Evolutionary conservation across 2,113 vertebrate genomes (phyloP).

Genomic region (Albula goreensis): DNA sequence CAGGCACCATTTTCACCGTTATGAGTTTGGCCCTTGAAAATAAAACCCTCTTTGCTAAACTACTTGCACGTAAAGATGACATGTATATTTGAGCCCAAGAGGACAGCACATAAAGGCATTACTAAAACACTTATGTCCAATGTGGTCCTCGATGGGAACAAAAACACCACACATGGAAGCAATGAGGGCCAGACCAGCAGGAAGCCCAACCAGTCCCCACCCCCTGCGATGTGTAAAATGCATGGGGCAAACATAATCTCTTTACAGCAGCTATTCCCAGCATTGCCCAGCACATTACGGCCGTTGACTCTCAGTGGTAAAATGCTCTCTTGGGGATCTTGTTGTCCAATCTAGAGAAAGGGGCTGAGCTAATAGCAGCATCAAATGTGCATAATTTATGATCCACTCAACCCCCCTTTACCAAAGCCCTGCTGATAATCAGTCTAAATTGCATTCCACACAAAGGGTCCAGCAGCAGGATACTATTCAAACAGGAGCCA

Average conservation of each 20-base stretch:
- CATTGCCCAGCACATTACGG: neutral
- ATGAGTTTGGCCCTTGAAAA: too few species aligned
- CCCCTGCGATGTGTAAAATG: conserved; percentile 57
- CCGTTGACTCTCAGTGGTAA: too few species aligned
- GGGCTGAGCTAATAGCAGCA: neutral
- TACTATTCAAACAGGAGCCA: conserved; percentile 48
- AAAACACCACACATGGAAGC: conserved; percentile 59
- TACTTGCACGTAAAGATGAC: too few species aligned
- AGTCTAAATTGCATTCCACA: conserved; percentile 68
- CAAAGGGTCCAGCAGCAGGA: conserved; percentile 70
- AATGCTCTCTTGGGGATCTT: too few species aligned
- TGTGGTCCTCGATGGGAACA: too few species aligned
- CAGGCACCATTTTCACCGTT: too few species aligned
- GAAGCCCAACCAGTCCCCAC: conserved; percentile 51
- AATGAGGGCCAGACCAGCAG: conserved; percentile 61
- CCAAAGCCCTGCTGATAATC: conserved; percentile 50
- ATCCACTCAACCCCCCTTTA: neutral
- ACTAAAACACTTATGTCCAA: too few species aligned
- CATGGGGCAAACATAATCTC: conserved; percentile 55
- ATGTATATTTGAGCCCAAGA: too few species aligned
- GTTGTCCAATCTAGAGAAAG: too few species aligned
- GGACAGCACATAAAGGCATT: too few species aligned
- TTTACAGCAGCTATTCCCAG: conserved; percentile 53
- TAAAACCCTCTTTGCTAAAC: too few species aligned
- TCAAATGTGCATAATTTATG: conserved; percentile 23